Percentiles rank a stretch among this genome's conserved stretches.
These are phyloP conservation scores for Micromussa lordhowensis DNA, from an alignment of 92 coral and sea anemone genomes.

Conservation along the genomic window DNA sequence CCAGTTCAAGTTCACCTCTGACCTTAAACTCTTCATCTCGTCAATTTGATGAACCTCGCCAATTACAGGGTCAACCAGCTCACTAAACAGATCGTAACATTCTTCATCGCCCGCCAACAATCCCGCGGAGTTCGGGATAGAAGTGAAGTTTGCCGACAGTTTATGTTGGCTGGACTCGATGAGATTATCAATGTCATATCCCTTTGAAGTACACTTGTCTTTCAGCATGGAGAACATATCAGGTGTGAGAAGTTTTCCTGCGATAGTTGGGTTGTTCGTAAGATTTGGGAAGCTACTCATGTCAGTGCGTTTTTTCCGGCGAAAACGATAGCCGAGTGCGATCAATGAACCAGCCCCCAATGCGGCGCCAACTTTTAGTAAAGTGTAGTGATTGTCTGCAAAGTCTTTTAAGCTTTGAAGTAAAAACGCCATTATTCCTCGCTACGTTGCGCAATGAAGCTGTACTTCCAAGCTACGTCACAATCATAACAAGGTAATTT, in stretches of 20 bases:
- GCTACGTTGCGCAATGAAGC: neutral
- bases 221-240: slow-evolving; percentile 25
- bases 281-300: slow-evolving; percentile 35
- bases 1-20: slow-evolving; percentile 41
- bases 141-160: slow-evolving; percentile 2
- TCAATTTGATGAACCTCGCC: slow-evolving; percentile 13
- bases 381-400: neutral
- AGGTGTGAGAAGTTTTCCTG: slow-evolving; percentile 26
- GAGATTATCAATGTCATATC: slow-evolving; percentile 37
- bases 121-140: slow-evolving; percentile 1
- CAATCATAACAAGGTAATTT: neutral
- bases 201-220: slow-evolving; percentile 32
- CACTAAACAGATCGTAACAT: slow-evolving; percentile 58
- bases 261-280: slow-evolving; percentile 22
- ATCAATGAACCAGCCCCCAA: neutral
- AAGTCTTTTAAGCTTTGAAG: slow-evolving; percentile 1
- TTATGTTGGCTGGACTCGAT: slow-evolving; percentile 10
- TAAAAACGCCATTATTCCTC: neutral
- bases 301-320: neutral
- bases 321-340: neutral
- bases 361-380: slow-evolving; percentile 4
- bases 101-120: slow-evolving; percentile 63
- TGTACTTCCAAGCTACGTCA: neutral
- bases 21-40: neutral
- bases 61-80: slow-evolving; percentile 59